Percentiles rank a stretch among this genome's conserved stretches.
Conservation (phyloP, 1,140 invertebrate species). For the Camponotus pennsylvanicus region DNA sequence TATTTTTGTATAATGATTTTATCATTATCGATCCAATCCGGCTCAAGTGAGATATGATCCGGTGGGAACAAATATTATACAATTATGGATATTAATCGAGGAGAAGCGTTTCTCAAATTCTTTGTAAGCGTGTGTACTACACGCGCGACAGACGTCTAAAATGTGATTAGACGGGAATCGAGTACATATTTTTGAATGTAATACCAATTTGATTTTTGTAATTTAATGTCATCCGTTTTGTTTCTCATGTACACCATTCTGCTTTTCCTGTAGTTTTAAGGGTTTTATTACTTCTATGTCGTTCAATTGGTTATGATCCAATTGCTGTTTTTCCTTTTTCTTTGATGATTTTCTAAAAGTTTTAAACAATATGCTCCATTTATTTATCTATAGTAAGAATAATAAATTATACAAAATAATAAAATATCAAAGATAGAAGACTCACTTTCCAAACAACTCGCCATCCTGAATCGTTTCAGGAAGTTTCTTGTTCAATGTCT, state of each 20-base stretch:
- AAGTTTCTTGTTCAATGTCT: slow-evolving; percentile 91
- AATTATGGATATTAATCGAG: slow-evolving; percentile 23
- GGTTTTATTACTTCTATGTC: slow-evolving; percentile 78
- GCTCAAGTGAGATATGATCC: not conserved
- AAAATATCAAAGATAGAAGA: not conserved
- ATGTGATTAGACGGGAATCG: slow-evolving; percentile 61
- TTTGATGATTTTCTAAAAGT: slow-evolving; percentile 69
- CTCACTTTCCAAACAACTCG: slow-evolving; percentile 89
- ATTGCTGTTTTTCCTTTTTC: slow-evolving; percentile 74
- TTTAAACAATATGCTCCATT: slow-evolving; percentile 13
- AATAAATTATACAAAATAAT: not conserved
- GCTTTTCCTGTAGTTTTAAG: slow-evolving; percentile 78
- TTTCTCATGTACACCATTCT: slow-evolving; percentile 81
- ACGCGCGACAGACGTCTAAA: slow-evolving; percentile 45
- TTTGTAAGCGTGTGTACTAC: not conserved
- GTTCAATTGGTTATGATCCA: slow-evolving; percentile 75
- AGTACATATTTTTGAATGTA: slow-evolving; percentile 71
- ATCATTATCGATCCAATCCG: not conserved
- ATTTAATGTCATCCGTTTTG: slow-evolving; percentile 78
- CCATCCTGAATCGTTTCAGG: slow-evolving; percentile 92
- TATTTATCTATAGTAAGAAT: not conserved
- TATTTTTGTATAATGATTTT: slow-evolving; percentile 19
- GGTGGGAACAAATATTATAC: slow-evolving; percentile 17
- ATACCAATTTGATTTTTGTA: slow-evolving; percentile 35
- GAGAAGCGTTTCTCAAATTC: slow-evolving; percentile 15